These are phyloP conservation scores for Carcharodon carcharias DNA, from an alignment of 2,797 vertebrate species.

Conservation along the genomic window DNA sequence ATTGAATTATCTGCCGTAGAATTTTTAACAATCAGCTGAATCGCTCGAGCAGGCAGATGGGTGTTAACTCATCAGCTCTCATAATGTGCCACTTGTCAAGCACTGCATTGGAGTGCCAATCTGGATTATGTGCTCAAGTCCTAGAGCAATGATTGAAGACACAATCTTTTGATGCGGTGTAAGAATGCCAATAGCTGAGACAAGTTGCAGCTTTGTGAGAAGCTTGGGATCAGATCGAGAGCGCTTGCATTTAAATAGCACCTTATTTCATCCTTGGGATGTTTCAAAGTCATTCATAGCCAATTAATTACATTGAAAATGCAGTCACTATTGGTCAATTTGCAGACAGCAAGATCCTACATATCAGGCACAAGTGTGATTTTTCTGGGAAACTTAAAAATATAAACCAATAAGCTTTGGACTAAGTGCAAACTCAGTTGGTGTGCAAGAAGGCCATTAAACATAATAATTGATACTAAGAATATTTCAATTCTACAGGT, in stretches of 20 bases:
- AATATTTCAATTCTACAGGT: neutral
- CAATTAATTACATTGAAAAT: neutral
- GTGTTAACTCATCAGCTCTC: neutral
- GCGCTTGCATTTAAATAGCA: neutral
- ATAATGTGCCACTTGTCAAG: neutral
- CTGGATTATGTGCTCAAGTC: neutral
- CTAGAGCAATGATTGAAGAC: neutral
- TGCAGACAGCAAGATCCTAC: neutral
- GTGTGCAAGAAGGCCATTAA: neutral
- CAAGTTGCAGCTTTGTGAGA: neutral
- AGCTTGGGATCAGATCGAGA: neutral
- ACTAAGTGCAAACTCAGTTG: neutral
- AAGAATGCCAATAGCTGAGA: neutral
- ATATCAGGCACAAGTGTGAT: neutral
- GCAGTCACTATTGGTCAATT: neutral
- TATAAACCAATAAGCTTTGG: neutral
- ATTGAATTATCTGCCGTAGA: neutral
- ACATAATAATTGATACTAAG: neutral
- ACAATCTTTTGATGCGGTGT: neutral
- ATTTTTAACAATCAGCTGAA: neutral
- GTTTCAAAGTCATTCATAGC: neutral
- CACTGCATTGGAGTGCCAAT: neutral
- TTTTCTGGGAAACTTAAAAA: neutral
- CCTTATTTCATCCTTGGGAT: neutral
- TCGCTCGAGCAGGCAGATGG: neutral